phyloP scores from a whole-genome alignment of 1,140 invertebrate genomes.

The Scylla paramamosain region DNA sequence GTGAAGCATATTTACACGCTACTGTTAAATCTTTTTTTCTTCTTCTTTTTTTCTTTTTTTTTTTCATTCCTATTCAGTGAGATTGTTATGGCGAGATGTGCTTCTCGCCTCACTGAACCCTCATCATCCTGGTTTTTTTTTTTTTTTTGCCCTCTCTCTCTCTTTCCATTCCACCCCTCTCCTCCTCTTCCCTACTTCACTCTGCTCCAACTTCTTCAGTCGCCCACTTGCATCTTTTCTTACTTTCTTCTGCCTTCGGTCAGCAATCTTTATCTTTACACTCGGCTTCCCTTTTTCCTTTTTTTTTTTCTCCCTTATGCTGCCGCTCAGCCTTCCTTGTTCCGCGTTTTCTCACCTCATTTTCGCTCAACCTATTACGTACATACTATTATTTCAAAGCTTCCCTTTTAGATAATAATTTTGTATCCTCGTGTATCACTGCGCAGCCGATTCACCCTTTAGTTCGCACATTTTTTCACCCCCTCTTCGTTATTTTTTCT shows the following conservation, averaged over 20 bases:
- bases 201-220: not conserved
- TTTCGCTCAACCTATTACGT: not conserved
- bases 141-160: not conserved
- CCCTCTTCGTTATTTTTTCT: too few species aligned
- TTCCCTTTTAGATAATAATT: not conserved
- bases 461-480: not conserved
- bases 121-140: not conserved
- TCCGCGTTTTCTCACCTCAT: not conserved
- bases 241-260: not conserved
- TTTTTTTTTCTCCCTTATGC: not conserved
- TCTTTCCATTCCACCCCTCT: not conserved
- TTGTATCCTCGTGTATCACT: too few species aligned
- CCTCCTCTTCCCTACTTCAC: not conserved
- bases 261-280: not conserved
- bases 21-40: not conserved
- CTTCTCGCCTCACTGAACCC: not conserved
- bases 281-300: not conserved
- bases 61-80: not conserved
- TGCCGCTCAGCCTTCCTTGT: not conserved
- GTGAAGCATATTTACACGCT: not conserved
- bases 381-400: not conserved
- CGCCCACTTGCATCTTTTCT: not conserved
- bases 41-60: not conserved
- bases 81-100: not conserved
- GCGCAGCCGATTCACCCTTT: too few species aligned